These are phyloP conservation scores for Falco cherrug DNA, from an alignment of 2,797 vertebrate species.

Conservation along the genomic window DNA sequence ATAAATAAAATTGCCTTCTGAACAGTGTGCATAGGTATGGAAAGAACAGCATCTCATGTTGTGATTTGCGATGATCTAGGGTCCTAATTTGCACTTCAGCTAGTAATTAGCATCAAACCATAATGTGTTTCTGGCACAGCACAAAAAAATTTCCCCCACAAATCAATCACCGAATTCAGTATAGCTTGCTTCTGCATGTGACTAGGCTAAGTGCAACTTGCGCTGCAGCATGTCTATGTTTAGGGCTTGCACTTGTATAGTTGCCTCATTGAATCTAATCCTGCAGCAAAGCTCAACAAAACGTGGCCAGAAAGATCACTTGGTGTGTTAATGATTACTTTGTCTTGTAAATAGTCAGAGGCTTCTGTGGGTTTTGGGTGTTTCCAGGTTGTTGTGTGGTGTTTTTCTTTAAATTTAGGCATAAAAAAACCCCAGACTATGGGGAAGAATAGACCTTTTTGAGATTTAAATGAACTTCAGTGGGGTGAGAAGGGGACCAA, in stretches of 20 bases:
- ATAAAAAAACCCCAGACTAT: background rate
- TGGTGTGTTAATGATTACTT: background rate
- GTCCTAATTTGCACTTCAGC: background rate
- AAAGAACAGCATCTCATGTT: background rate
- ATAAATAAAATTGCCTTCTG: background rate
- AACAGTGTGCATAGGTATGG: background rate
- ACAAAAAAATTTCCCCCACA: background rate
- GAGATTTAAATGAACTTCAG: conserved; percentile 41
- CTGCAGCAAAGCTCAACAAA: background rate
- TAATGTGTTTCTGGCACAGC: background rate
- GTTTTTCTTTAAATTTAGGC: background rate
- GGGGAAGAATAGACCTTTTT: background rate
- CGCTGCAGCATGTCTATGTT: rapidly evolving
- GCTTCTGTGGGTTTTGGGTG: background rate
- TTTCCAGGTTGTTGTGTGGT: background rate
- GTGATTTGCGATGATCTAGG: background rate
- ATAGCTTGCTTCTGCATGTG: background rate
- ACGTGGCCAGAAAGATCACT: background rate
- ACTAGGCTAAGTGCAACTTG: background rate
- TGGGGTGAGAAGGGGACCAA: background rate
- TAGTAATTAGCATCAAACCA: background rate
- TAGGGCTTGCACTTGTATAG: background rate
- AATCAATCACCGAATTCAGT: background rate
- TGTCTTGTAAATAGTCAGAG: background rate
- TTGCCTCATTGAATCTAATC: background rate